Conservation (phyloP, 1,140 invertebrate species). For the Drosophila ananassae region DNA sequence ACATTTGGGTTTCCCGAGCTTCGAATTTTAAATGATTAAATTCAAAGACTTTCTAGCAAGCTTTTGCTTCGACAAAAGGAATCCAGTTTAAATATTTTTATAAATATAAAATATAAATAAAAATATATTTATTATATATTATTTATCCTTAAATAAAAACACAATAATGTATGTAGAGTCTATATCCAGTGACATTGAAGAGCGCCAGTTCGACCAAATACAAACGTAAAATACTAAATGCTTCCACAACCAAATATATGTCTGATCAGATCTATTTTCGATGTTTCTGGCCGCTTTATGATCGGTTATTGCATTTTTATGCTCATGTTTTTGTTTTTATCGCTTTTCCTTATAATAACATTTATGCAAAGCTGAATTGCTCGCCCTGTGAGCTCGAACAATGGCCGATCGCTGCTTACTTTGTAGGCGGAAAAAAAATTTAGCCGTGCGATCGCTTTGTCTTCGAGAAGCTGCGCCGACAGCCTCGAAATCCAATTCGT, state of each 20-base stretch:
- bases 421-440: constrained; percentile 78
- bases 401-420: constrained; percentile 58
- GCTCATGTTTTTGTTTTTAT: constrained; percentile 61
- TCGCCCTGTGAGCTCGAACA: constrained; percentile 39
- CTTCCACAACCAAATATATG: neutral
- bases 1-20: neutral
- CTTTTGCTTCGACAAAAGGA: neutral
- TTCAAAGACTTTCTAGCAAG: neutral
- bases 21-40: neutral
- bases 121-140: neutral
- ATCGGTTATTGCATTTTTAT: constrained; percentile 71
- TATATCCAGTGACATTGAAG: neutral
- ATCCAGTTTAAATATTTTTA: neutral
- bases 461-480: constrained; percentile 57
- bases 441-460: constrained; percentile 65
- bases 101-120: too few species aligned
- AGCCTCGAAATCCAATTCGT: constrained; percentile 71
- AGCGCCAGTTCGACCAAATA: neutral
- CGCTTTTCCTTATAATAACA: constrained; percentile 74
- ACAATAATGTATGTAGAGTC: neutral
- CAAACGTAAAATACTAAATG: neutral
- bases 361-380: constrained; percentile 71
- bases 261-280: constrained; percentile 22
- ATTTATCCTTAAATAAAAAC: neutral
- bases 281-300: constrained; percentile 36